Conservation (phyloP, 1,140 invertebrate genomes). For the Homarus americanus region DNA sequence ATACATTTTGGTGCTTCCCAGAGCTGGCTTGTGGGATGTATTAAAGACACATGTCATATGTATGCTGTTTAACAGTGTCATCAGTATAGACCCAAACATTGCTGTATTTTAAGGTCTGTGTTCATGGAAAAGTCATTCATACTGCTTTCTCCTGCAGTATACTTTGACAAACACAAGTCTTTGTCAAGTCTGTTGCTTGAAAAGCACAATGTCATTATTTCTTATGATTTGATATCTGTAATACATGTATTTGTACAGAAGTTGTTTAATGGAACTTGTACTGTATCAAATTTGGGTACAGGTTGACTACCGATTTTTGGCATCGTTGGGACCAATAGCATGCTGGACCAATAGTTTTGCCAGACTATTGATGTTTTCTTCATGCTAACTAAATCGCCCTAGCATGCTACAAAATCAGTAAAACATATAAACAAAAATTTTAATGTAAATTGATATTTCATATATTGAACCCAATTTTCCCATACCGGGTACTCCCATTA, state of each 20-base stretch:
- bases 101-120: not conserved
- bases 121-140: not conserved
- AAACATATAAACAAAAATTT: no score
- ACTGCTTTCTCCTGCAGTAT: not conserved
- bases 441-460: no score
- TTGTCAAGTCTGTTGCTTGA: not conserved
- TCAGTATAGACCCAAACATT: not conserved
- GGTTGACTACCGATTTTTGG: no score
- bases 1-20: constrained; percentile 24
- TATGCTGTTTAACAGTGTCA: not conserved
- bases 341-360: no score
- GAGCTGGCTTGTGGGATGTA: constrained; percentile 17
- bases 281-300: not conserved
- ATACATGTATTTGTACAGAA: not conserved
- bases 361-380: no score
- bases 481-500: no score
- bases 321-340: no score
- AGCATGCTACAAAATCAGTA: no score
- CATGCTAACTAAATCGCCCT: no score
- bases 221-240: constrained; percentile 17
- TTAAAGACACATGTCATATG: not conserved
- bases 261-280: not conserved
- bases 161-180: not conserved
- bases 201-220: not conserved
- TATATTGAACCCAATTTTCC: no score